Base-by-base conservation (phyloP, 2,888 invertebrate genomes). In the Cataglyphis altisquamis region DNA sequence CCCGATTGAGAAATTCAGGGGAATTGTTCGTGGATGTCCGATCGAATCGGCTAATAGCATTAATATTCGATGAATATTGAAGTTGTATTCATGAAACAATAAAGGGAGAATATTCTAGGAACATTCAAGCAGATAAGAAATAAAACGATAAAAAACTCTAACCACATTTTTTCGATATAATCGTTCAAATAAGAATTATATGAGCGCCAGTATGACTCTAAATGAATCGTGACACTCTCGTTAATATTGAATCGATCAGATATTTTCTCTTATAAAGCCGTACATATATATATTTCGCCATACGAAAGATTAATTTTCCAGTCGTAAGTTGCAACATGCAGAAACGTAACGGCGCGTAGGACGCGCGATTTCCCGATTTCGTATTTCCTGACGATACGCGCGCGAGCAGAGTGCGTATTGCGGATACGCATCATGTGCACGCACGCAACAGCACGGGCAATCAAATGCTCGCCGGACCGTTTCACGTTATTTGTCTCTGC, bases 381-480 rank as follows among this genome's bases (percentile, higher is more conserved):
- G 87, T 84, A 85, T 74, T 89, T 90, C 91, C 89, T 82, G 87
- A 67, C 85, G 90, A 86, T 89, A 83, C 77, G 64, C 83, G 78
- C 68, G 80, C 63, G 74, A 82, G 80, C 83, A 74, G 90, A 78
- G 57, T 81, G 85, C 90, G 89, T 86, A 90, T 90, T 86, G 91
- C 89, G 91, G 87, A 90, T 89, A 91, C 88, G 87, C 89, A 91
- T 88, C 88, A 88, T 91, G 92, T 92, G 92, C 92, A 92, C 90
- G 92, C 92, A 92, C 92, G 92, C 92, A 93, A 93, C 94, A 92
- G 91, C 94, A 94, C 93, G 94, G 92, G 90, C 94, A 93, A 94
- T 94, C 94, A 94, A 94, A 94, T 93, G 93, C 91, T 93, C 92
- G 93, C 88, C 91, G 92, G 89, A 90, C 89, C 94, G 93, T 92